A percentile compares a stretch with the other conserved stretches of the same genome.
These are phyloP conservation scores for Crypturellus undulatus DNA, from an alignment of 2,113 vertebrate genomes.

Conservation along the genomic window DNA sequence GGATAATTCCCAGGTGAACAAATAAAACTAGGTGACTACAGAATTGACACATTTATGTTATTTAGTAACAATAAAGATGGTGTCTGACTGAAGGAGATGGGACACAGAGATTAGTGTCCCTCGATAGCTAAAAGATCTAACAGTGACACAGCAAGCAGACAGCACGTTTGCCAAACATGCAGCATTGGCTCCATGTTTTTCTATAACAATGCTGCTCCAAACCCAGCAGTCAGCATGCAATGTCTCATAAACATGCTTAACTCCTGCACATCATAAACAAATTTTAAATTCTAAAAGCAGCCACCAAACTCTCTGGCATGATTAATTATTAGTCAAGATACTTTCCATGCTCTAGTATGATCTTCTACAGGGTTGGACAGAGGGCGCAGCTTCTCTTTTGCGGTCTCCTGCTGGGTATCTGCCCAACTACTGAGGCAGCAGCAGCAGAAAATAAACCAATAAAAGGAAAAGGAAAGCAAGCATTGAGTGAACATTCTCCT, in stretches of 20 bases:
- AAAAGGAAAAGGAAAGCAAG: not conserved
- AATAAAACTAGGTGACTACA: not conserved
- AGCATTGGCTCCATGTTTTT: not conserved
- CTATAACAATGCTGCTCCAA: not conserved
- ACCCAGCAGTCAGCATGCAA: not conserved
- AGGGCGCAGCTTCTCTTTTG: not conserved
- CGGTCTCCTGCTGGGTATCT: not conserved
- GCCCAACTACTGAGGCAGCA: not conserved
- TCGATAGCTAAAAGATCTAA: not conserved
- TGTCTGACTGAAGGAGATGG: fast-evolving
- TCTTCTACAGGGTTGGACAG: not conserved
- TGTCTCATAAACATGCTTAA: not conserved
- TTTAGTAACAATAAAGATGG: not conserved
- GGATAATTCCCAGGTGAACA: not conserved
- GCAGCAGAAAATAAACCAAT: not conserved
- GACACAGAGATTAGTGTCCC: not conserved
- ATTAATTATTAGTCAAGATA: not conserved
- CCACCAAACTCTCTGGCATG: not conserved
- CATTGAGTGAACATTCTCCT: not conserved
- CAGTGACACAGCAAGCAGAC: not conserved
- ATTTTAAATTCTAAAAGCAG: not conserved
- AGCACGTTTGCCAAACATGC: not conserved
- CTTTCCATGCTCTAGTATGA: not conserved
- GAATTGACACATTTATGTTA: not conserved
- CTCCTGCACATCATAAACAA: not conserved